A percentile compares a stretch with the other conserved stretches of the same genome.
Conservation (phyloP, 2,888 invertebrate species). For the Leptinotarsa tumamoca region DNA sequence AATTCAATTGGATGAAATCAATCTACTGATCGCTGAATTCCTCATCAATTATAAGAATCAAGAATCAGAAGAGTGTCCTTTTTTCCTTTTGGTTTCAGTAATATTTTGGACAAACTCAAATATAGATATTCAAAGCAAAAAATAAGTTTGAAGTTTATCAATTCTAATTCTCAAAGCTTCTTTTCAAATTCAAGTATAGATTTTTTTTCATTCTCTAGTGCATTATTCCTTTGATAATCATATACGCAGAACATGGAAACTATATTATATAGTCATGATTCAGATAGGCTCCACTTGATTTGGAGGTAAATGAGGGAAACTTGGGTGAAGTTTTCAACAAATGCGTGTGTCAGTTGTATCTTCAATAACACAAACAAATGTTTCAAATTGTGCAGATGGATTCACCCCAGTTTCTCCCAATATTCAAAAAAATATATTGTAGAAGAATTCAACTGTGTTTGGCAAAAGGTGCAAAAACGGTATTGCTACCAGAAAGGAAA, state of each 20-base stretch:
- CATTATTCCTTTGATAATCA: background rate
- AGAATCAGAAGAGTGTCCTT: background rate
- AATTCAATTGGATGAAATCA: constrained; percentile 36
- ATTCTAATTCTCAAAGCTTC: no score
- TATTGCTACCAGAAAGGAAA: background rate
- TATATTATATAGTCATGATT: no score
- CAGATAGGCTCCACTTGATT: no score
- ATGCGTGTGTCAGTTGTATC: no score
- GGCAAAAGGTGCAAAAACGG: constrained; percentile 7
- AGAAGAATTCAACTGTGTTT: constrained; percentile 19
- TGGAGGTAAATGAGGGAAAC: background rate
- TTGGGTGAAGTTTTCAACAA: background rate
- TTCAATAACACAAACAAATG: background rate
- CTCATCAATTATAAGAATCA: constrained; percentile 21
- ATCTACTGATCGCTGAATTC: constrained; percentile 40
- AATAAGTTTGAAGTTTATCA: no score
- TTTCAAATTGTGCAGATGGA: background rate
- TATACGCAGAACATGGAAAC: background rate
- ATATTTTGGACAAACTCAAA: background rate
- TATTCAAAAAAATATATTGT: background rate
- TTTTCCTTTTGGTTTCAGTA: constrained; percentile 5
- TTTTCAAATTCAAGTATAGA: no score
- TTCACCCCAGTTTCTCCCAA: background rate
- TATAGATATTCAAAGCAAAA: no score
- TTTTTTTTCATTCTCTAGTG: background rate